Percentiles rank a stretch among this genome's conserved stretches.
Conservation (phyloP, 2,113 vertebrate genomes). For the Cinclus mexicanus region DNA sequence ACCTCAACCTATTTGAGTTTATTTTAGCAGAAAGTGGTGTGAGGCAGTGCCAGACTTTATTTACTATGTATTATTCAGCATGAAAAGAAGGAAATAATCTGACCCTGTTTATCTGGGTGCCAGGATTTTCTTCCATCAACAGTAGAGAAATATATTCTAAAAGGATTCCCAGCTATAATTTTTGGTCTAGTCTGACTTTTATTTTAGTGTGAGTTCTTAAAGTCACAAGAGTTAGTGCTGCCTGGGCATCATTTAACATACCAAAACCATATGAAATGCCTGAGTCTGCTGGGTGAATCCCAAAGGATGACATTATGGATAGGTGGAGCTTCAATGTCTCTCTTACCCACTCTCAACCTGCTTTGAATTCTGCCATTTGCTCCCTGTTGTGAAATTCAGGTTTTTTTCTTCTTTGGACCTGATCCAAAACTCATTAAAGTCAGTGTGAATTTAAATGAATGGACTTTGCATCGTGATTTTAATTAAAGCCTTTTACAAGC, state of each 20-base stretch:
- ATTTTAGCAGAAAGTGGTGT: neutral
- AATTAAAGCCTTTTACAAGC: conserved; percentile 33
- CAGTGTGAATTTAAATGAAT: neutral
- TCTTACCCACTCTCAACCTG: neutral
- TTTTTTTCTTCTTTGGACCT: neutral
- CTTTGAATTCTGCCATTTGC: conserved; percentile 26
- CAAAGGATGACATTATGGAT: neutral
- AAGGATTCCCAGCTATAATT: neutral
- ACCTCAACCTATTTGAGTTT: neutral
- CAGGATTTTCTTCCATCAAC: neutral
- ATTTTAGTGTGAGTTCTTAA: neutral
- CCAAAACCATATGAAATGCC: neutral
- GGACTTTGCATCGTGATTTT: conserved; percentile 9
- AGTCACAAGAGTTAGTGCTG: neutral
- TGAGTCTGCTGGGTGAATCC: neutral
- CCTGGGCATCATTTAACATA: neutral
- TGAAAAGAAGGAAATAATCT: neutral
- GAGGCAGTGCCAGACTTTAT: neutral
- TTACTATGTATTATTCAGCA: neutral
- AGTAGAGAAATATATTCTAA: neutral
- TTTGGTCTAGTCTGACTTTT: neutral
- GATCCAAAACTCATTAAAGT: conserved; percentile 28
- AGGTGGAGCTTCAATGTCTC: neutral
- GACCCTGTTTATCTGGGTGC: neutral
- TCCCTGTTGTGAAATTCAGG: neutral